Evolutionary conservation across 2,113 vertebrate species (phyloP).

Genomic region (Dicentrarchus labrax): DNA sequence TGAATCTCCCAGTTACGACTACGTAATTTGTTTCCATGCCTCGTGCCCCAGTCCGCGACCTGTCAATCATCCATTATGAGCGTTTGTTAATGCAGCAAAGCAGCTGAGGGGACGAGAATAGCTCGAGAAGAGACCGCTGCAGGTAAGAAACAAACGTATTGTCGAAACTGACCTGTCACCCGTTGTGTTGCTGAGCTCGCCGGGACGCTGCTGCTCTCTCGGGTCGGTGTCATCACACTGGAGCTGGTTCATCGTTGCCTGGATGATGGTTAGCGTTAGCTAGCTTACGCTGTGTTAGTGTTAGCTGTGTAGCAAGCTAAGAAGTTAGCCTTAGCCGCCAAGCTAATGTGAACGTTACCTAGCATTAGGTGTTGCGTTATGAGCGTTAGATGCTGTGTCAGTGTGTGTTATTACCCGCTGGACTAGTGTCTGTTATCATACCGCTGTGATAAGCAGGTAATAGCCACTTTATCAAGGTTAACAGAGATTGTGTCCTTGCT

Average conservation of each 20-base stretch:
- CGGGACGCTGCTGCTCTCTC: neutral
- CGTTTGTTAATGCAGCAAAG: constrained; percentile 77
- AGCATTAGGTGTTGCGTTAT: constrained; percentile 13
- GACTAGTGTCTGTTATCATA: neutral
- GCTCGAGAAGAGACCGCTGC: constrained; percentile 66
- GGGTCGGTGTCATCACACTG: constrained; percentile 41
- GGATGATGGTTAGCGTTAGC: constrained; percentile 47
- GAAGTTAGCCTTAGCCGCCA: constrained; percentile 44
- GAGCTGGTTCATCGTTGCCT: constrained; percentile 1
- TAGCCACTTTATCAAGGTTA: neutral
- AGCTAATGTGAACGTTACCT: constrained; percentile 39
- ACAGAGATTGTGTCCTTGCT: constrained; percentile 36
- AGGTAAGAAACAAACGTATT: constrained; percentile 70
- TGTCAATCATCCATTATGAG: constrained; percentile 84
- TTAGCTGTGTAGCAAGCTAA: constrained; percentile 58
- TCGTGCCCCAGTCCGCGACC: constrained; percentile 49
- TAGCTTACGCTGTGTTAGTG: constrained; percentile 39
- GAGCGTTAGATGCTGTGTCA: constrained; percentile 40
- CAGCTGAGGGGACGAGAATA: constrained; percentile 76
- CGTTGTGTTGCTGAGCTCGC: neutral
- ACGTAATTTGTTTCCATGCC: constrained; percentile 71
- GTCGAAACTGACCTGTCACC: neutral
- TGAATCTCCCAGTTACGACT: neutral
- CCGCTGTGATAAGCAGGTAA: too few relatives aligned
- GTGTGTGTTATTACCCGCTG: neutral